These are phyloP conservation scores for Pygoscelis antarcticus DNA, from an alignment of 2,113 vertebrate genomes.

Conservation along the genomic window DNA sequence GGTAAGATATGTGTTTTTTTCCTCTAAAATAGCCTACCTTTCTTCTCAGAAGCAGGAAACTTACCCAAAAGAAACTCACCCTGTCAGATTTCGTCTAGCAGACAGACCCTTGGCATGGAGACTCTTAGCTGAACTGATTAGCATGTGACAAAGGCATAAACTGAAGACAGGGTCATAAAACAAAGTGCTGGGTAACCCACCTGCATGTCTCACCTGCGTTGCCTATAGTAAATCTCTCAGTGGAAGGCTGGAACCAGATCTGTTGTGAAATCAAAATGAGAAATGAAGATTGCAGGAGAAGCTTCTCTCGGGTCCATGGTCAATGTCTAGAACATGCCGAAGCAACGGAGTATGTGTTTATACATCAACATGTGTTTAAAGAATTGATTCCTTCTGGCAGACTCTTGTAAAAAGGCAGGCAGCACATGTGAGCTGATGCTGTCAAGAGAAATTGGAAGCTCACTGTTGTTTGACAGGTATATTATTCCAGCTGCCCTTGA, in stretches of 20 bases:
- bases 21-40: neutral
- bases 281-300: neutral
- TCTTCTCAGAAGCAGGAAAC: neutral
- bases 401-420: neutral
- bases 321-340: neutral
- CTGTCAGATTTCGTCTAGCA: neutral
- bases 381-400: conserved; percentile 32
- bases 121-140: neutral
- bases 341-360: neutral
- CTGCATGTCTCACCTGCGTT: neutral
- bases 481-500: conserved; percentile 69
- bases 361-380: neutral
- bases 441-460: conserved; percentile 64
- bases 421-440: neutral
- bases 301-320: neutral
- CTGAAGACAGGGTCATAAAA: neutral
- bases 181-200: neutral
- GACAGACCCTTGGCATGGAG: neutral
- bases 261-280: neutral
- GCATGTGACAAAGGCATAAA: neutral
- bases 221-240: neutral
- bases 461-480: conserved; percentile 67
- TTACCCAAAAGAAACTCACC: neutral
- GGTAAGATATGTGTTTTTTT: accelerated
- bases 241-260: neutral